These are phyloP conservation scores for Dryocosmus kuriphilus DNA, from an alignment of 2,888 invertebrate genomes.

Conservation along the genomic window DNA sequence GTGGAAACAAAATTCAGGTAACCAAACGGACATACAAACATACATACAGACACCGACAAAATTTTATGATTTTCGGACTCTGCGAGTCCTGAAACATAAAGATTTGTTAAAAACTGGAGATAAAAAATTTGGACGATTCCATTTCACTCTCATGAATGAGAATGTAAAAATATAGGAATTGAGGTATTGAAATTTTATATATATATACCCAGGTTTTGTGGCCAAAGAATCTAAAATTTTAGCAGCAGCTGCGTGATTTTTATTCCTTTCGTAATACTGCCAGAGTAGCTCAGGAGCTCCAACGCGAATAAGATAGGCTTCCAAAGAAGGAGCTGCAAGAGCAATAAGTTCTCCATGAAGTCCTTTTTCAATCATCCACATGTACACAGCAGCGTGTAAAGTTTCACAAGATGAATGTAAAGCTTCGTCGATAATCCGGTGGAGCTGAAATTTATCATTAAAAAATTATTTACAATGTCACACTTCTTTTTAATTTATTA, in stretches of 20 bases:
- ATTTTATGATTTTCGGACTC: no score
- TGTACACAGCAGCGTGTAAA: slow-evolving; percentile 93
- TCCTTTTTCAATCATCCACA: slow-evolving; percentile 92
- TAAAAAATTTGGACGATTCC: no score
- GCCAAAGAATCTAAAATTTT: slow-evolving; percentile 93
- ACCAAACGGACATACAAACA: no score
- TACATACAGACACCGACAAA: no score
- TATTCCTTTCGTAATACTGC: slow-evolving; percentile 96
- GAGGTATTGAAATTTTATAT: slow-evolving; percentile 7
- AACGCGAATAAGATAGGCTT: slow-evolving; percentile 83
- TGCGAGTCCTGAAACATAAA: no score
- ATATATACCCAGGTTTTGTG: slow-evolving; percentile 82
- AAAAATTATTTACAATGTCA: not conserved
- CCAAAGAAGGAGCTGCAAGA: slow-evolving; percentile 85
- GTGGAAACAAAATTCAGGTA: no score
- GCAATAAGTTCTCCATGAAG: slow-evolving; percentile 85
- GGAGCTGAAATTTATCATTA: slow-evolving; percentile 77
- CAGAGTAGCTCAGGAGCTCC: slow-evolving; percentile 84
- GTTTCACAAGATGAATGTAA: slow-evolving; percentile 89
- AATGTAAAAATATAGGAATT: not conserved
- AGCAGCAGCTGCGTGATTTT: slow-evolving; percentile 95
- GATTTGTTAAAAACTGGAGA: no score
- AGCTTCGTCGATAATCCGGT: slow-evolving; percentile 83
- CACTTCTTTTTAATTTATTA: not conserved
- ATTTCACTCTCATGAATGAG: no score